Base-by-base conservation (phyloP, 1,140 invertebrate genomes). In the Drosophila suzukii region DNA sequence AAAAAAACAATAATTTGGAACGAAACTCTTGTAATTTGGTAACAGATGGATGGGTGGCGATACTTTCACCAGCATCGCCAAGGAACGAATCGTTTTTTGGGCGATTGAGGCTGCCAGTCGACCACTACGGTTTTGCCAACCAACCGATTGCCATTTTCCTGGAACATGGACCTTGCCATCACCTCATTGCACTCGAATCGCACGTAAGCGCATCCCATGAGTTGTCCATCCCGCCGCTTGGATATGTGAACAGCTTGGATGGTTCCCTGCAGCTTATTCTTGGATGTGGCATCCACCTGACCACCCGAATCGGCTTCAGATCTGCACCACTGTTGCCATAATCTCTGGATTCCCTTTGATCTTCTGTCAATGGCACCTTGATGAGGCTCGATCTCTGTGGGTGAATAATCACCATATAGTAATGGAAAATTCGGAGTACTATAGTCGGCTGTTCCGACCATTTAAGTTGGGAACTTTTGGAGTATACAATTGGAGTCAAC, bases 11-110 rank as follows among this genome's bases (percentile, higher is more conserved):
- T 61, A 56, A 70, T 58, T 54, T 38, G 12, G n/a, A 50, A 43
- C 1, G 30, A 36, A 38, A 47, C n/a, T 15, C 24, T 20, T 10
- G 0, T 38, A 4, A 36, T 49, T 46, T 43, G 15, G 30, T 17
- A 53, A 4, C 30, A 20, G 7, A 20, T 59, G 11, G 6, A 13
- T 3, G 17, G 27, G 4, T 10, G 0, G 32, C 32, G 32, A 6
- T 24, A 43, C 38, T 15, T 55, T 32, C 43, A 84, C 81, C 81
- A 83, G 34, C 65, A 75, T 7, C 59, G 55, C 78, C 81, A 85
- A 0, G 24, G 13, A 4, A 4, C 8, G 7, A 24, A 10, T 6
- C 49, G 44, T 27, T 60, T 62, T 32, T 67, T 75, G 27, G 74
- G 41, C 8, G 10, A 10, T 47, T 47, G 20, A 49, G 53, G 11